Conservation (phyloP, 2,113 vertebrate genomes). For the Ellobius talpinus region DNA sequence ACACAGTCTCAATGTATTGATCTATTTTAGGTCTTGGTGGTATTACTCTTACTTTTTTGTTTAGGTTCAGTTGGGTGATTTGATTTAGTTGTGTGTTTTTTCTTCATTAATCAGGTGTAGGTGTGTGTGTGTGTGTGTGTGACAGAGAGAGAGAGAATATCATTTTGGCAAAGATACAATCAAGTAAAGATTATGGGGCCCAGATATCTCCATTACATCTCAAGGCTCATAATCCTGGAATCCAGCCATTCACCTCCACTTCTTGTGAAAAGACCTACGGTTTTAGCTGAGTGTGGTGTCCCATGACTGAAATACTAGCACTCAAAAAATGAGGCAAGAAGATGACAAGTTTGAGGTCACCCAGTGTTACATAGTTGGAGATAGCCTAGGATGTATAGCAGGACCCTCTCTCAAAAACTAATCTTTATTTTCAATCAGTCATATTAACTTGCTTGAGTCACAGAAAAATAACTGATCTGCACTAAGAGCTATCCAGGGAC, state of each 20-base stretch:
- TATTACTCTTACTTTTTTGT: neutral
- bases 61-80: neutral
- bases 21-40: slow-evolving; percentile 3
- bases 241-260: neutral
- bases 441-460: neutral
- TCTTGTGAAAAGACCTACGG: neutral
- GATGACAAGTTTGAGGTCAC: neutral
- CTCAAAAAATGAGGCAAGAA: neutral
- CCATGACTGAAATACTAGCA: neutral
- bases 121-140: neutral
- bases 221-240: slow-evolving; percentile 58
- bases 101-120: neutral
- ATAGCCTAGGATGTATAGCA: neutral
- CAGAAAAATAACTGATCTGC: neutral
- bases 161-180: slow-evolving; percentile 67
- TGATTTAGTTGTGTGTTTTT: neutral
- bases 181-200: slow-evolving; percentile 58
- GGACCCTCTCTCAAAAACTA: neutral
- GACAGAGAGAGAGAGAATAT: neutral
- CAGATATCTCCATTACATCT: neutral
- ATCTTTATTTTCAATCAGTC: slow-evolving; percentile 27
- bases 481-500: slow-evolving; percentile 2
- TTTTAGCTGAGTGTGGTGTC: neutral
- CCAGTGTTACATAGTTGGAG: neutral
- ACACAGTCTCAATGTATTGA: neutral